phyloP scores from a whole-genome alignment of 2,113 vertebrate species.

The Megaceryle torquata region DNA sequence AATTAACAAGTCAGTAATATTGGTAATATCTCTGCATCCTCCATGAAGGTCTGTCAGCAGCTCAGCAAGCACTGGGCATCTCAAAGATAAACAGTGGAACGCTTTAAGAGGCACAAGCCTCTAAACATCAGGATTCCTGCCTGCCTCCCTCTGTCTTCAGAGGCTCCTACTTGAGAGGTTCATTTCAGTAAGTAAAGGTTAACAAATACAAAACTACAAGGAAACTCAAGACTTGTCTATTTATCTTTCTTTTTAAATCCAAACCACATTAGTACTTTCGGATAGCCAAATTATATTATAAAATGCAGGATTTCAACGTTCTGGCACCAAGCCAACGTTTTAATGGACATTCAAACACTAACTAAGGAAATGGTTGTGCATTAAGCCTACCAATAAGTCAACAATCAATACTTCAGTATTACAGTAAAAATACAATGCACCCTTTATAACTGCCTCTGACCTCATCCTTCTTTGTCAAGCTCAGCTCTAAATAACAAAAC shows the following conservation, averaged over 20 bases:
- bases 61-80: background rate
- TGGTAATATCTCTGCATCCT: too few species aligned
- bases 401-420: conserved; percentile 77
- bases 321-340: conserved; percentile 64
- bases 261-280: conserved; percentile 65
- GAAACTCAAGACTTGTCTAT: conserved; percentile 23
- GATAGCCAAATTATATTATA: conserved; percentile 69
- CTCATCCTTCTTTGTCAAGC: conserved; percentile 42
- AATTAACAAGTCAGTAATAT: background rate
- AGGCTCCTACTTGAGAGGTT: background rate
- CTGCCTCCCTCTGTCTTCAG: background rate
- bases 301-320: conserved; percentile 60
- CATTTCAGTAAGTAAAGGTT: conserved; percentile 4
- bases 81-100: background rate
- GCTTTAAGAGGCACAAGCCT: background rate
- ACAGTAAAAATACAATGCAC: conserved; percentile 71
- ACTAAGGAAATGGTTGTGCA: conserved; percentile 78
- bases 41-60: background rate
- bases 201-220: conserved; percentile 34
- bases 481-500: conserved; percentile 17
- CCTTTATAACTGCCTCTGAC: conserved; percentile 60
- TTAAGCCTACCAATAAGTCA: conserved; percentile 79
- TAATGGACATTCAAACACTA: conserved; percentile 77
- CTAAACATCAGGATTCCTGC: background rate
- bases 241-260: conserved; percentile 29